Base-by-base conservation (phyloP, 2,113 vertebrate species). In the Dicentrarchus labrax region DNA sequence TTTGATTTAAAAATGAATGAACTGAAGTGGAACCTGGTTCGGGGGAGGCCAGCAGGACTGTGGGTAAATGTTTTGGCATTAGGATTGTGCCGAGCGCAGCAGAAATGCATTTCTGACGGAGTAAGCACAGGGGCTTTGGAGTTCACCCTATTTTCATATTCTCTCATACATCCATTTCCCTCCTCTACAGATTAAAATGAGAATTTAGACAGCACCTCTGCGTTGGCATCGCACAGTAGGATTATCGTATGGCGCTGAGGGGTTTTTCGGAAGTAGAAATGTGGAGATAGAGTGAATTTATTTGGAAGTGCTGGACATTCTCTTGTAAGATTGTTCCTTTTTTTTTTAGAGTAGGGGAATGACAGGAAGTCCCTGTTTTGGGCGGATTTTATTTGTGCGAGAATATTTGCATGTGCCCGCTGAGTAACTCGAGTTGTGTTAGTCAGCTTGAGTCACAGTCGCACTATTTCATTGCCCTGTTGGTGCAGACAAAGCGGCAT, bases 31-130 rank as follows among this genome's bases (percentile, higher is more conserved):
- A 84, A 81, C 68, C 74, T 45, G 78, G 84, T 57, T n/a, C 12
- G 17, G 41, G 38, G 24, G 75, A 74, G 89, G 81, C 73, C 81
- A 64, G 88, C 50, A 39, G 78, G 88, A 83, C 85, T 78, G 86
- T 64, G 90, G 88, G 75, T 87, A 62, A 88, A 90, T 87, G 80
- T 90, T 87, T 86, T 85, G 90, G 72, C 86, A 70, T 87, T 50
- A 67, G 67, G 75, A 84, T 93, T 92, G 88, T 92, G 93, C 92
- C 53, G 85, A 94, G 89, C 81, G 36, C 89, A 93, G 94, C 94
- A 94, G 83, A 92, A 92, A 80, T 62, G 75, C 70, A 16, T 89
- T 95, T 93, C 84, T 92, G 90, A 92, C 16, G 76, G 84, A 86
- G 91, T 92, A 87, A 92, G 93, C 92, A 93, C 85, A 17, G 62